These are phyloP conservation scores for Drosophila siamana DNA, from an alignment of 2,888 invertebrate genomes.

Conservation along the genomic window DNA sequence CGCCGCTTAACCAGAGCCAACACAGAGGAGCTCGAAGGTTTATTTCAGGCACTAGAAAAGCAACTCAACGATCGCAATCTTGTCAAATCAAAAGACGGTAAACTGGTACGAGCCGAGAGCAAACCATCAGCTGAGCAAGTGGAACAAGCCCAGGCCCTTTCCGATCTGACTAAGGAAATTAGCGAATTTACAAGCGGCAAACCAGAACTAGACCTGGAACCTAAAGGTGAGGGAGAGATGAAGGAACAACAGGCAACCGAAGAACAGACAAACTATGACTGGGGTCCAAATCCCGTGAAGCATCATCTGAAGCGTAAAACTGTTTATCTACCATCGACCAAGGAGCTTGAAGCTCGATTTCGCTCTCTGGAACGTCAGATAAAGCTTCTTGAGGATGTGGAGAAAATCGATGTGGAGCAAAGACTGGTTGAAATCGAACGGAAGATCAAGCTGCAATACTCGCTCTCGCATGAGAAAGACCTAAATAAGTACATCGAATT, in stretches of 20 bases:
- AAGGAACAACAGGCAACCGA: conserved; percentile 11
- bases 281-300: conserved; percentile 81
- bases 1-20: conserved; percentile 81
- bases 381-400: conserved; percentile 81
- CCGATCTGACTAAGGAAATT: conserved; percentile 77
- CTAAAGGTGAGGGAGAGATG: background rate
- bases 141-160: conserved; percentile 72
- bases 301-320: conserved; percentile 81
- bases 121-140: conserved; percentile 44
- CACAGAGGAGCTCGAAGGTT: conserved; percentile 80
- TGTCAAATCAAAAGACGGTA: conserved; percentile 69
- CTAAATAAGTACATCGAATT: conserved; percentile 78
- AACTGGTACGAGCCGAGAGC: conserved; percentile 48
- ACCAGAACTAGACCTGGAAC: conserved; percentile 21
- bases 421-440: conserved; percentile 80
- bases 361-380: conserved; percentile 82
- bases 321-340: conserved; percentile 82
- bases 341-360: conserved; percentile 82
- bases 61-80: conserved; percentile 79
- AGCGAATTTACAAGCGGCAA: conserved; percentile 66
- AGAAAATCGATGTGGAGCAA: conserved; percentile 82
- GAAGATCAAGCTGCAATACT: conserved; percentile 82
- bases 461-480: conserved; percentile 82
- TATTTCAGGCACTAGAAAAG: conserved; percentile 82
- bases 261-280: conserved; percentile 66